Evolutionary conservation across 2,797 vertebrate species (phyloP).

Genomic region (Microhierax caerulescens): DNA sequence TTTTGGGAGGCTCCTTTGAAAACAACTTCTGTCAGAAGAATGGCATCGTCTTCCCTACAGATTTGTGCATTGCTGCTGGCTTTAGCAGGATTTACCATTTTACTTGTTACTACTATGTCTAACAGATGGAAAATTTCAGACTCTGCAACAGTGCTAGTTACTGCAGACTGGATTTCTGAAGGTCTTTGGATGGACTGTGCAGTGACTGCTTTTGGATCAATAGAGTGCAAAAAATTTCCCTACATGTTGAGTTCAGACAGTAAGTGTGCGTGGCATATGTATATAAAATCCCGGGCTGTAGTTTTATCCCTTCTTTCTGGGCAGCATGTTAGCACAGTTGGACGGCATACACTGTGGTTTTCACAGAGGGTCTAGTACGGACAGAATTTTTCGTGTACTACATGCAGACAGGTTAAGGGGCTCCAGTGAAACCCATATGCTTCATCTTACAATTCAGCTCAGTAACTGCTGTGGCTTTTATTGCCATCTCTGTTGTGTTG

Average conservation of each 20-base stretch:
- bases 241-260: conserved; percentile 56
- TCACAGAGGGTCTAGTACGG: not conserved
- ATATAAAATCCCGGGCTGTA: not conserved
- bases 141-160: not conserved
- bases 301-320: not conserved
- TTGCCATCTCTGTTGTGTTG: not conserved
- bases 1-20: not conserved
- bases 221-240: conserved; percentile 51
- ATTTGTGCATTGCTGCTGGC: conserved; percentile 43
- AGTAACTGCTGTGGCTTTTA: not conserved
- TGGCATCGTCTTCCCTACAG: not conserved
- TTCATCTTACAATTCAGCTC: not conserved
- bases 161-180: conserved; percentile 60
- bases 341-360: not conserved
- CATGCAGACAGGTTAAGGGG: not conserved
- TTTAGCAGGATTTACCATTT: conserved; percentile 33
- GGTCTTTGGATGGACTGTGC: conserved; percentile 72
- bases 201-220: not conserved
- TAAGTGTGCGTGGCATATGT: conserved; percentile 13
- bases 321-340: accelerated
- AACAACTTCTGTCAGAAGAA: not conserved
- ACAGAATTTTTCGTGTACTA: not conserved
- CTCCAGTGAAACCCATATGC: accelerated
- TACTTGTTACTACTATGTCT: conserved; percentile 36
- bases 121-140: conserved; percentile 54